Conservation (phyloP, 2,888 invertebrate species). For the Tenodera sinensis region DNA sequence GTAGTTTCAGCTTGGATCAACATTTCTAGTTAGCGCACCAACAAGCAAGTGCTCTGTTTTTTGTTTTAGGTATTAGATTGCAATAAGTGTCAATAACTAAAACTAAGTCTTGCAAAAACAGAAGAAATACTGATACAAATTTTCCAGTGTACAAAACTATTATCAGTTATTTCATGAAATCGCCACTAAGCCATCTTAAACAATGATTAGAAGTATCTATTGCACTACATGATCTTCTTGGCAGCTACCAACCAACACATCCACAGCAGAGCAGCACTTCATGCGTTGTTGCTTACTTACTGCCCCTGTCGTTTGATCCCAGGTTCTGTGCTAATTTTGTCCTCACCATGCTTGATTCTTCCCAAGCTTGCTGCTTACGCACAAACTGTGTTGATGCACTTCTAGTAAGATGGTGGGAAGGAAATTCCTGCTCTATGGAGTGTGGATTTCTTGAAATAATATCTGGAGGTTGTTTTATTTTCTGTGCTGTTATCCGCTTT, state of each 20-base stretch:
- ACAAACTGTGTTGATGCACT: slow-evolving; percentile 30
- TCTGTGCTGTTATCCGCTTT: slow-evolving; percentile 6
- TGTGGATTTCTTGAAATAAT: neutral
- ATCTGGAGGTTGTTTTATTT: neutral
- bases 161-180: neutral
- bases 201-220: neutral
- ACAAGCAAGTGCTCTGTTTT: slow-evolving; percentile 1
- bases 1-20: neutral
- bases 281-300: slow-evolving; percentile 32
- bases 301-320: slow-evolving; percentile 28
- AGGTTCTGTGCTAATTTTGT: slow-evolving; percentile 27
- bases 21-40: slow-evolving; percentile 5
- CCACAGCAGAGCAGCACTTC: neutral
- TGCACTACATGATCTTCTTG: neutral
- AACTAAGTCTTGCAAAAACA: slow-evolving; percentile 10
- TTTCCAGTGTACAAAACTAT: neutral
- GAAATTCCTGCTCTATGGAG: neutral
- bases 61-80: slow-evolving; percentile 1
- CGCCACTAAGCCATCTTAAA: neutral
- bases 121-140: neutral
- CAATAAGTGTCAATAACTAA: slow-evolving; percentile 4
- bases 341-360: slow-evolving; percentile 29
- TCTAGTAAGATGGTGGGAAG: slow-evolving; percentile 9
- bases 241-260: neutral
- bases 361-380: slow-evolving; percentile 31